Evolutionary conservation across 2,113 vertebrate genomes (phyloP), one percentile per base, ranked within the genome.

Genomic region (Alosa alosa): DNA sequence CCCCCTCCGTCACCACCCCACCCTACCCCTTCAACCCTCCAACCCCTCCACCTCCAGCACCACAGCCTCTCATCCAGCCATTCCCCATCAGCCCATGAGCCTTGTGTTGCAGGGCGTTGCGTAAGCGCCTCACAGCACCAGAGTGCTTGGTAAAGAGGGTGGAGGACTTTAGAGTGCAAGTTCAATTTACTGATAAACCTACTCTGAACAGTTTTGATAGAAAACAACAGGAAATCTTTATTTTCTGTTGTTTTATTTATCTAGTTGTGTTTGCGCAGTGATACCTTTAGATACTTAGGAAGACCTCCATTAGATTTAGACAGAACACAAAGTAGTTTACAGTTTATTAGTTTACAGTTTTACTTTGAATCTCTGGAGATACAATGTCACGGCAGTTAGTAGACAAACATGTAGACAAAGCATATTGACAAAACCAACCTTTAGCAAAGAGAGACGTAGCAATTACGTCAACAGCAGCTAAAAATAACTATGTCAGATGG

Each of bases 351-450:
- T 78, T 78, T 78, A 78, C 72, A 78, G 72, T 39, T 39, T 17
- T 39, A 36, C 31, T 78, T 78, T 36, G 31, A 18, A 36, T 11
- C 31, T 78, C 3, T 36, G 13, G 60, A n/a, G 20, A 72, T 13
- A 78, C 31, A 39, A 41, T 13, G 15, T 78, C 72, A 36, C 39
- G 72, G 72, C 72, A 36, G 72, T 78, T 78, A 78, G 25, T 17
- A 13, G 72, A 78, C 72, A 78, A 78, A 39, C 72, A 39, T 78
- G 72, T 78, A 39, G 72, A 78, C 72, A 78, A 78, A 36, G 31
- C 64, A 31, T 25, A n/a, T 31, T 72, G 64, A 72, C 64, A 72
- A 72, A 72, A n/a, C 64, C 64, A 72, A 31, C 64, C 64, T 31
- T 72, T 72, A 10, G 36, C 72, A 78, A 78, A 39, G 72, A 78